Evolutionary conservation across 2,113 vertebrate genomes (phyloP), one percentile per base, ranked within the genome.

Genomic region (Anoplopoma fimbria): DNA sequence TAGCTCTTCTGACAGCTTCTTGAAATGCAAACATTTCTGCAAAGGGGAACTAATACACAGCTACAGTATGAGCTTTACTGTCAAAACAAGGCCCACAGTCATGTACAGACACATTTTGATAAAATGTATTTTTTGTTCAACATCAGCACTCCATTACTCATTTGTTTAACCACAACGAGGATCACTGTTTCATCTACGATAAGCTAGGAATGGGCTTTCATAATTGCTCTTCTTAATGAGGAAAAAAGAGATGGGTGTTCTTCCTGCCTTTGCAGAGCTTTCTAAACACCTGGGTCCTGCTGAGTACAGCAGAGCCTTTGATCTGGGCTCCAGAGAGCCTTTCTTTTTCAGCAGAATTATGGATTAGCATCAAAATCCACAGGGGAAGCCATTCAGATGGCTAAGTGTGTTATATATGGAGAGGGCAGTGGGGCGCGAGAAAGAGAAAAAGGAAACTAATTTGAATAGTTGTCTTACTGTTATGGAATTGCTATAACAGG

Each of bases 341-440:
- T 68, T 64, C 73, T 75, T 71, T 78, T 76, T 83, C 55, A 80
- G 31, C 40, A 77, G 65, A 87, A 85, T 85, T 84, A 86, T 81
- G 82, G 80, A 90, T 91, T 83, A 91, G 71, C 73, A 78, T 63
- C 83, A 80, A 64, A 84, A 87, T 80, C 63, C 88, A 64, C 13
- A 65, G 67, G 51, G 55, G 51, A 15, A 65, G 77, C 64, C 42
- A 69, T 80, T 86, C n/a, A 55, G 68, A 76, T 51, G n/a, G 62
- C 21, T 9, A 49, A 82, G 68, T 78, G 31, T 64, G 42, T 67
- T 80, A 60, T n/a, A 55, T 25, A 82, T 23, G 36, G 6, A 42
- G 29, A 73, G 27, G 27, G 2, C 27, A 33, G 25, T 10, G 1
- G 10, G 60, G 64, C 68, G 33, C 19, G 61, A 47, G 38, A 57